Conservation (phyloP, 2,888 invertebrate species). For the Cryptophagus acutangulus region DNA sequence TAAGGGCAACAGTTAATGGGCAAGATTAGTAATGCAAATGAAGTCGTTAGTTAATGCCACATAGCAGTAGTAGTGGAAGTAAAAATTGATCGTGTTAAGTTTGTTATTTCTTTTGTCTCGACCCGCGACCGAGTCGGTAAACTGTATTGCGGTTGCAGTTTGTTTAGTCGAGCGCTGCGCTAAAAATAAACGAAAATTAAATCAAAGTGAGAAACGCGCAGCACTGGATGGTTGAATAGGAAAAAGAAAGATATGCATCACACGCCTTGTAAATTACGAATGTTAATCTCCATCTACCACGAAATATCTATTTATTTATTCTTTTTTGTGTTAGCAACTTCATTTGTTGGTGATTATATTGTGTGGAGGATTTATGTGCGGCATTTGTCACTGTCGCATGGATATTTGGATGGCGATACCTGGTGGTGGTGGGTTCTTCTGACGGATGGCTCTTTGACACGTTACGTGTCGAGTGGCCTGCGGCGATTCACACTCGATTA, state of each 20-base stretch:
- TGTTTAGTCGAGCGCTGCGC: no score
- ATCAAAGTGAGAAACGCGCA: no score
- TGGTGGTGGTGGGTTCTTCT: constrained; percentile 19
- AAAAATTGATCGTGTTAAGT: no score
- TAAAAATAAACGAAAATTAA: no score
- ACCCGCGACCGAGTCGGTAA: no score
- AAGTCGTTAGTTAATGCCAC: no score
- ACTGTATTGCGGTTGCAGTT: no score
- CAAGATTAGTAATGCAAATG: no score
- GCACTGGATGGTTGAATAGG: no score
- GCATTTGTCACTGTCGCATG: constrained; percentile 28
- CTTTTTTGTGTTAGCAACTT: constrained; percentile 5
- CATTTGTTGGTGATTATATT: constrained; percentile 29
- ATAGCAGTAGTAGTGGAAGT: no score
- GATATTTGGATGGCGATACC: constrained; percentile 21
- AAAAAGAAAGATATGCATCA: constrained; percentile 10
- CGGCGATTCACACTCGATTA: constrained; percentile 1
- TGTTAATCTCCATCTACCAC: constrained; percentile 19
- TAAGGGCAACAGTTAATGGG: no score
- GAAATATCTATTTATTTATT: constrained; percentile 8
- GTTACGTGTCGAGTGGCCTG: constrained; percentile 17
- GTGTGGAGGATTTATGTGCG: constrained; percentile 28
- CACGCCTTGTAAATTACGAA: constrained; percentile 19
- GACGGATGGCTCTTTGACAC: constrained; percentile 25
- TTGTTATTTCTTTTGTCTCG: no score